These are phyloP conservation scores for Dione juno DNA, from an alignment of 2,888 invertebrate genomes.

Conservation along the genomic window DNA sequence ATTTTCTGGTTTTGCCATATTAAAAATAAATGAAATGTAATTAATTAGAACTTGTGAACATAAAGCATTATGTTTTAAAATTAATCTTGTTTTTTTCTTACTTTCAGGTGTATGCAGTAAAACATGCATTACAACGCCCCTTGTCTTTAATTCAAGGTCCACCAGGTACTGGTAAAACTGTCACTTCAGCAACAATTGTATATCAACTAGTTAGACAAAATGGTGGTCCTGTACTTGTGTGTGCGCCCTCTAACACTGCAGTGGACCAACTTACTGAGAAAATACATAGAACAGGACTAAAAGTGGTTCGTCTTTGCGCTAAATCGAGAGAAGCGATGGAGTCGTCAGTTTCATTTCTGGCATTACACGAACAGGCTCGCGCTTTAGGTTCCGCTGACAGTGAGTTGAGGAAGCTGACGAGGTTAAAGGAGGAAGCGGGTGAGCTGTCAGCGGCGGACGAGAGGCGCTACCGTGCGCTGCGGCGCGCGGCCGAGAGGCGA, in stretches of 20 bases:
- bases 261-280: constrained; percentile 99
- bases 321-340: constrained; percentile 99
- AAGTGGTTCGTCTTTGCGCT: constrained; percentile 96
- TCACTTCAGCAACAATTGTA: constrained; percentile 99
- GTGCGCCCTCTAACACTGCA: constrained; percentile 99
- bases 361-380: constrained; percentile 98
- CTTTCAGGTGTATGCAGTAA: constrained; percentile 95
- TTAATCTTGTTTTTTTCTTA: constrained; percentile 3
- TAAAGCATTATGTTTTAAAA: too few relatives aligned
- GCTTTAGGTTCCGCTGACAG: constrained; percentile 94
- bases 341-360: constrained; percentile 97
- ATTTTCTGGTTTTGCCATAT: too few relatives aligned
- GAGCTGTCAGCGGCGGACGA: constrained; percentile 98
- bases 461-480: constrained; percentile 94
- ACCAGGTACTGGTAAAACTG: constrained; percentile 99
- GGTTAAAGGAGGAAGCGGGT: constrained; percentile 98
- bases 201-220: constrained; percentile 98
- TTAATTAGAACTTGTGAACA: too few relatives aligned
- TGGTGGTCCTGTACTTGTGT: constrained; percentile 97
- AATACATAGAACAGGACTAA: constrained; percentile 98
- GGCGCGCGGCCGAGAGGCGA: constrained; percentile 95
- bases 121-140: constrained; percentile 98
- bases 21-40: too few relatives aligned
- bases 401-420: constrained; percentile 97
- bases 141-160: constrained; percentile 98